Base-by-base conservation (phyloP, 53 echinoderm and acorn worm species). In the Mesocentrotus franciscanus region DNA sequence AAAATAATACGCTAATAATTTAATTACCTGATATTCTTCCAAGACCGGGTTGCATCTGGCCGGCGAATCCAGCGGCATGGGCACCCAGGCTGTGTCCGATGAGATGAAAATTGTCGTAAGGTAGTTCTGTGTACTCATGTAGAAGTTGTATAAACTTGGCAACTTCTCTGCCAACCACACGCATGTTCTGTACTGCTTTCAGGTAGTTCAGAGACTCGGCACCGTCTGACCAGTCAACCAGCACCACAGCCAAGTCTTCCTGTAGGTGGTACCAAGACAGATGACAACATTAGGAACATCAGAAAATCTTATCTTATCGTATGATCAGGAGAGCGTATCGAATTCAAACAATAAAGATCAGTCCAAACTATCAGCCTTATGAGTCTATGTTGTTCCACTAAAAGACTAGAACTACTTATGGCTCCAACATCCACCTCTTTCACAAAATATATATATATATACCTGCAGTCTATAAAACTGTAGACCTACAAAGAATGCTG, bases 31-130 rank as follows among this genome's bases (percentile, higher is more conserved):
- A 97, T 26, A 98, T 98, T 49, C 98, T 96, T 10, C 98, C 98
- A 34, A 98, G 96, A 13, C 97, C 96, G 0, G 95, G 96, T 36
- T 96, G 85, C 20, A 83, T 22, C 95, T 98, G 95, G n/a, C 98
- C 98, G 0, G 96, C 97, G 90, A 98, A 97, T 9, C 98, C 98
- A 2, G 98, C 98, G 17, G 96, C 97, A 85, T 98, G 98, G 22
- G 98, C 97, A 12, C 98, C 98, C 27, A 98, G 94, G 74, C 98
- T 98, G 62, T 97, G 96, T 26, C 98, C 98, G 68, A 98, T 96
- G 10, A 98, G 95, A 93, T 98, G 98, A 59, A 98, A 95, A 61
- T 85, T 36, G 8, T 72, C 79, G 32, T 71, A 95, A 10, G 93
- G 94, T 61, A 96, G 60, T 13, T 90, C 95, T 10, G 94, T 92